phyloP scores from a whole-genome alignment of 1,140 invertebrate genomes.

The Brachionus rotundiformis region DNA sequence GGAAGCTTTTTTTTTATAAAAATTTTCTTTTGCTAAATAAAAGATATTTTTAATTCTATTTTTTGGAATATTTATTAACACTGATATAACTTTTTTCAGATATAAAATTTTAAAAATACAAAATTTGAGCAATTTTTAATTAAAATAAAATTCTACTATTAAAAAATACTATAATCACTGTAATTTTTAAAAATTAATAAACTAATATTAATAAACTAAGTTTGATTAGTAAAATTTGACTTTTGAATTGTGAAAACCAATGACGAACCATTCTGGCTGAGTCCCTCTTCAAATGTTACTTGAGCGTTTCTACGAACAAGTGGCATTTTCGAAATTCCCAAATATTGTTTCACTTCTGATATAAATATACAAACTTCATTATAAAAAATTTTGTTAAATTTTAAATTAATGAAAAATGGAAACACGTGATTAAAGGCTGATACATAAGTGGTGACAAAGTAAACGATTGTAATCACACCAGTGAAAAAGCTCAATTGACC shows the following conservation, averaged over 20 bases:
- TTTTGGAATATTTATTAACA: too few species aligned
- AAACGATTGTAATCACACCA: not conserved
- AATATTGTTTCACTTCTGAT: not conserved
- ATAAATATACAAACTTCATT: not conserved
- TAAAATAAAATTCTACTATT: too few species aligned
- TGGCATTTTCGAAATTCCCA: not conserved
- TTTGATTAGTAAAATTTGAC: not conserved
- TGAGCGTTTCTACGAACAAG: not conserved
- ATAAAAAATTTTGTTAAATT: constrained; percentile 27
- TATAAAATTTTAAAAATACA: too few species aligned
- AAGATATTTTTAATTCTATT: too few species aligned
- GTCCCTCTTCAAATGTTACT: not conserved
- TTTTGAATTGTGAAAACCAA: constrained; percentile 7
- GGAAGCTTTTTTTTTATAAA: too few species aligned
- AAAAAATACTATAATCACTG: too few species aligned
- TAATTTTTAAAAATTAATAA: too few species aligned
- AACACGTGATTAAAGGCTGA: constrained; percentile 17
- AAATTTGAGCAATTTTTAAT: too few species aligned
- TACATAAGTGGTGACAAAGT: not conserved
- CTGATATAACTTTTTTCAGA: too few species aligned
- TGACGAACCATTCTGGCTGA: not conserved
- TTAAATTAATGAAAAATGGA: constrained; percentile 24
- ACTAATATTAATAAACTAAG: too few species aligned
- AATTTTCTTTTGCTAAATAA: too few species aligned
- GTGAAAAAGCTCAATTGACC: not conserved